Percentiles rank a stretch among this genome's conserved stretches.
Evolutionary conservation across 2,113 vertebrate genomes (phyloP).

Genomic region (Mionectes macconnelli): DNA sequence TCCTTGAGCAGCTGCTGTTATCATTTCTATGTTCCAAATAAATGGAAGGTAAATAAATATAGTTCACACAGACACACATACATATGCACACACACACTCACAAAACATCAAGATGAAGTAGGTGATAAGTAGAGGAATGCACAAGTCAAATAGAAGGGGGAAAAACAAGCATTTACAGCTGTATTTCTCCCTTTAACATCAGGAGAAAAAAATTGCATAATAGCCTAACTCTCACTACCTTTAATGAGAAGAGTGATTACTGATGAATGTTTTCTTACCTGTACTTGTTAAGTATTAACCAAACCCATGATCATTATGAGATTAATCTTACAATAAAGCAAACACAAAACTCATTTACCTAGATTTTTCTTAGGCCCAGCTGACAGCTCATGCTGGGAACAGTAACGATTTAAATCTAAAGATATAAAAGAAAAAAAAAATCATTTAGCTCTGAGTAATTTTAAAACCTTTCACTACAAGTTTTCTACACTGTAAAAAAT

Average conservation of each 20-base stretch:
- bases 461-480: background rate
- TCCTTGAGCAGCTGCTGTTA: conserved; percentile 39
- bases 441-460: background rate
- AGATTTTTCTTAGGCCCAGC: background rate
- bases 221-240: background rate
- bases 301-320: background rate
- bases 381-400: conserved; percentile 7
- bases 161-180: background rate
- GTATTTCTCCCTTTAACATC: background rate
- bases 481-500: background rate
- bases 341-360: background rate
- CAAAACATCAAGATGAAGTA: background rate
- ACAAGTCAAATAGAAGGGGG: background rate
- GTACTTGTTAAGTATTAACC: conserved; percentile 3
- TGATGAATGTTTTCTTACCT: conserved; percentile 4
- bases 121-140: background rate
- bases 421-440: conserved; percentile 19
- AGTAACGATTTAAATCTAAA: background rate
- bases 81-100: fast-evolving
- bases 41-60: background rate
- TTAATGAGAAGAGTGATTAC: background rate
- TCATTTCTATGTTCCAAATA: background rate
- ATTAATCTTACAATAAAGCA: background rate
- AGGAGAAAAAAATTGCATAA: background rate
- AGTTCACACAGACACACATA: background rate